Evolutionary conservation across 2,888 invertebrate genomes (phyloP).

Genomic region (Trichopoda pennipes): DNA sequence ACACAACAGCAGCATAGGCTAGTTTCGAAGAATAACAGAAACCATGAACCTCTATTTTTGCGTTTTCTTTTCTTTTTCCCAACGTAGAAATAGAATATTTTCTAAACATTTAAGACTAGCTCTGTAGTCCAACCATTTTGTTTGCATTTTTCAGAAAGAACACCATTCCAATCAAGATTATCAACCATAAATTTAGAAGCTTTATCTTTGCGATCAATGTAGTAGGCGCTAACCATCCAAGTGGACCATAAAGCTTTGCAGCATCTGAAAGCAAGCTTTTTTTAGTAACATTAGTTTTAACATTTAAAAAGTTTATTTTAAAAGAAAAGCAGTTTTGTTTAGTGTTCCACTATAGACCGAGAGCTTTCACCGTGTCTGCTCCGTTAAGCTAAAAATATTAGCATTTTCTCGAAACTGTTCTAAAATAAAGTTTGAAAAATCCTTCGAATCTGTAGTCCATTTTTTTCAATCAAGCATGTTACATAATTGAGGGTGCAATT

Average conservation of each 20-base stretch:
- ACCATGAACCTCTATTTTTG: conserved; percentile 44
- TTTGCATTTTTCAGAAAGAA: too few species aligned
- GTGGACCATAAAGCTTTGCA: conserved; percentile 48
- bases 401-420: conserved; percentile 44
- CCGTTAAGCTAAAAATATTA: conserved; percentile 19
- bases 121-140: too few species aligned
- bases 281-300: conserved; percentile 30
- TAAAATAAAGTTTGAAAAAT: conserved; percentile 4
- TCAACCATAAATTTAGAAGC: too few species aligned
- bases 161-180: too few species aligned
- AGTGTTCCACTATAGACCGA: conserved; percentile 51
- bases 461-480: conserved; percentile 51
- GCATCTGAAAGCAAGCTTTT: too few species aligned
- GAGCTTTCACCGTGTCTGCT: conserved; percentile 32
- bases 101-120: too few species aligned
- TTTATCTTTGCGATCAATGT: too few species aligned
- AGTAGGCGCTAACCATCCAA: too few species aligned
- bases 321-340: conserved; percentile 49
- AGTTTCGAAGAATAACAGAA: too few species aligned
- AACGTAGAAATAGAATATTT: too few species aligned
- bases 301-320: conserved; percentile 35
- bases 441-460: conserved; percentile 54
- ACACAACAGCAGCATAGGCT: too few species aligned
- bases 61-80: conserved; percentile 25
- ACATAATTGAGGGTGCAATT: conserved; percentile 41